These are phyloP conservation scores for Parascotia fuliginaria DNA, from an alignment of 2,888 invertebrate genomes.

Conservation along the genomic window DNA sequence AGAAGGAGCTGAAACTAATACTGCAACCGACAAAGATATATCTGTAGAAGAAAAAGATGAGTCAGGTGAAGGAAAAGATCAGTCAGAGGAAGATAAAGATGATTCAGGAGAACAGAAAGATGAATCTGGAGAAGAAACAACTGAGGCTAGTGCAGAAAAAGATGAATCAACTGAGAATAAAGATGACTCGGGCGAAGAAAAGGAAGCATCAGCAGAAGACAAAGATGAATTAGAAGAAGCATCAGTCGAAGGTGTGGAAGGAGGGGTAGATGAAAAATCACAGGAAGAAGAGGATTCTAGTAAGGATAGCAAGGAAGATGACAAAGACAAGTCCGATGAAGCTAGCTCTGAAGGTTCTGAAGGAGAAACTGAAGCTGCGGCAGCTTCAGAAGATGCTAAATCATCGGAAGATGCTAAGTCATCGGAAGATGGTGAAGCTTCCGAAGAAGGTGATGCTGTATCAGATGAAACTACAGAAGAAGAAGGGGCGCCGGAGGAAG, in stretches of 20 bases:
- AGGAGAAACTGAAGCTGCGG: slow-evolving; percentile 48
- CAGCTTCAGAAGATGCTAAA: slow-evolving; percentile 33
- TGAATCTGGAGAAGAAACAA: slow-evolving; percentile 62
- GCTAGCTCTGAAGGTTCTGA: slow-evolving; percentile 47
- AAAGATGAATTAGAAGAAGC: slow-evolving; percentile 18
- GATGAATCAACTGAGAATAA: slow-evolving; percentile 61
- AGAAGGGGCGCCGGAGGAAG: slow-evolving; percentile 87
- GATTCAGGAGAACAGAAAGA: slow-evolving; percentile 45
- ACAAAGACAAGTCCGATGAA: slow-evolving; percentile 53
- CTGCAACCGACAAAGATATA: slow-evolving; percentile 59
- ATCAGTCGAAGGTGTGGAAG: slow-evolving; percentile 50
- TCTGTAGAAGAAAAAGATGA: slow-evolving; percentile 50
- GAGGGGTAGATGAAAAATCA: slow-evolving; percentile 45
- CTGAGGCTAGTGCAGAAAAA: slow-evolving; percentile 66
- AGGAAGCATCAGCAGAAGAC: slow-evolving; percentile 52
- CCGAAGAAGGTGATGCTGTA: slow-evolving; percentile 21
- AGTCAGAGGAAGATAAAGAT: slow-evolving; percentile 44
- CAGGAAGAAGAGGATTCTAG: slow-evolving; percentile 40
- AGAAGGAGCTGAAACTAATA: slow-evolving; percentile 53
- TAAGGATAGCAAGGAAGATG: slow-evolving; percentile 36
- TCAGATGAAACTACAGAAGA: slow-evolving; percentile 52
- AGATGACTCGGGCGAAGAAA: slow-evolving; percentile 51
- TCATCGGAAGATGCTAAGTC: slow-evolving; percentile 10
- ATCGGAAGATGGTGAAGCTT: slow-evolving; percentile 48
- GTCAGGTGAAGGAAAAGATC: slow-evolving; percentile 55